These are phyloP conservation scores for Phyllopteryx taeniolatus DNA, from an alignment of 2,113 vertebrate species.

Conservation along the genomic window DNA sequence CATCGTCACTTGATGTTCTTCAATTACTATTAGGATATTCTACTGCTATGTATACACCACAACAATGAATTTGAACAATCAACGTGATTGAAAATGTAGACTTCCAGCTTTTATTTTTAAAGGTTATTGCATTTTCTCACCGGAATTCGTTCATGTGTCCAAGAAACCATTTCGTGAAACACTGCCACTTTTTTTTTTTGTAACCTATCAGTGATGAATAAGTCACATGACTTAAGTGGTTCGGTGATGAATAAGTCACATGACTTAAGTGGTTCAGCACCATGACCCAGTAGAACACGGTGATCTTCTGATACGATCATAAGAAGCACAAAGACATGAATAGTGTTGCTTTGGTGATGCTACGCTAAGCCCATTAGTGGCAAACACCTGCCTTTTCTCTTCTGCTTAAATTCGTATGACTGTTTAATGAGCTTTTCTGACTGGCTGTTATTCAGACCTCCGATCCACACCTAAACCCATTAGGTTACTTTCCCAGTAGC, in stretches of 20 bases:
- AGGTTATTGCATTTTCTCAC: background rate
- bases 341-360: constrained; percentile 51
- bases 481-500: constrained; percentile 38
- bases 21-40: no score
- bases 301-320: background rate
- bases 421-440: constrained; percentile 72
- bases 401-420: constrained; percentile 61
- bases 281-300: background rate
- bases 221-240: background rate
- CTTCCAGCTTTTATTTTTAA: background rate
- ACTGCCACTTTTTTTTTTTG: background rate
- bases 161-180: background rate
- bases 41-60: no score
- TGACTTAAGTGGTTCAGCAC: background rate
- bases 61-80: no score
- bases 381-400: constrained; percentile 63
- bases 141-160: background rate
- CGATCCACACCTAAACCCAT: constrained; percentile 63
- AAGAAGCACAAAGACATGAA: constrained; percentile 11
- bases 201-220: background rate
- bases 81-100: background rate
- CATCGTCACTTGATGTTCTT: no score
- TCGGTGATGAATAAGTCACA: background rate
- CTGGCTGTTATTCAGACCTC: constrained; percentile 37
- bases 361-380: constrained; percentile 60